A percentile compares a stretch with the other conserved stretches of the same genome.
phyloP scores from a whole-genome alignment of 1,140 invertebrate genomes.

The Dermatophagoides farinae region DNA sequence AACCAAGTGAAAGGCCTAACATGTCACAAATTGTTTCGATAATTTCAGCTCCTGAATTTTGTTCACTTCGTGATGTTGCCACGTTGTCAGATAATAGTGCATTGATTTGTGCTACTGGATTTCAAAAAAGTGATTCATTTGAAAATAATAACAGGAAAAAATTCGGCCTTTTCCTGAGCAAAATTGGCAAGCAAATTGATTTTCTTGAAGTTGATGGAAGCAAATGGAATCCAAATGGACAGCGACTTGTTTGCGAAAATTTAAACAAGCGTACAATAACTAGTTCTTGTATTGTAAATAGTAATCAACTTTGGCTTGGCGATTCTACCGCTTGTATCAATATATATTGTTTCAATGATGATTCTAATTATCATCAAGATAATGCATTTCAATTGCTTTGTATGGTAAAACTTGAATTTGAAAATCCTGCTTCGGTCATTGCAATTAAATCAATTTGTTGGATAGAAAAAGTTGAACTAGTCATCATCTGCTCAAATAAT shows the following conservation, averaged over 20 bases:
- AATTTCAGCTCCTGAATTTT: conserved; percentile 73
- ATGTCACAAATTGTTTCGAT: conserved; percentile 82
- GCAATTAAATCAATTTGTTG: conserved; percentile 41
- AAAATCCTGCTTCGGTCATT: conserved; percentile 26
- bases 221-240: conserved; percentile 29
- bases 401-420: conserved; percentile 31
- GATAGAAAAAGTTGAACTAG: conserved; percentile 39
- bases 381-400: conserved; percentile 19
- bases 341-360: conserved; percentile 33
- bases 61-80: conserved; percentile 60
- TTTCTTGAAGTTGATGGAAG: conserved; percentile 34
- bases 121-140: not conserved
- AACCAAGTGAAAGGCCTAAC: conserved; percentile 62
- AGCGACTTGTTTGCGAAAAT: conserved; percentile 19
- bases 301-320: conserved; percentile 58
- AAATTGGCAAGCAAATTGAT: conserved; percentile 45
- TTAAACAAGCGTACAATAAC: conserved; percentile 21
- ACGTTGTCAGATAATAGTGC: conserved; percentile 25
- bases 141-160: not conserved
- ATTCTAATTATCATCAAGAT: not conserved
- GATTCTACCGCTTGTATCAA: conserved; percentile 57
- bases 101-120: conserved; percentile 14
- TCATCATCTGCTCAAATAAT: conserved; percentile 47
- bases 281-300: conserved; percentile 34
- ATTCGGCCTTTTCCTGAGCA: conserved; percentile 43